These are phyloP conservation scores for Clupea harengus DNA, from an alignment of 2,113 vertebrate genomes.

Conservation along the genomic window DNA sequence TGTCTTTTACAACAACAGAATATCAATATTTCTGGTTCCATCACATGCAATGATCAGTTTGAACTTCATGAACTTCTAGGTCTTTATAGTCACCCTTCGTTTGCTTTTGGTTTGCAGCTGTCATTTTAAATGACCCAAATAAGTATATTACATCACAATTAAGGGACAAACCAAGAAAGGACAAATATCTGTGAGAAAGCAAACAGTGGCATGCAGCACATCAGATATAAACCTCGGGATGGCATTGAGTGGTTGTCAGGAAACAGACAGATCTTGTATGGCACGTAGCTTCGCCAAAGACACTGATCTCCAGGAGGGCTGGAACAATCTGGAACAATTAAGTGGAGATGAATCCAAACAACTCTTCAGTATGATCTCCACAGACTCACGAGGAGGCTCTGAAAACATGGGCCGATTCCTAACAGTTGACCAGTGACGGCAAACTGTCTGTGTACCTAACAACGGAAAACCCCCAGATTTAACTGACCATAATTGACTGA, in stretches of 20 bases:
- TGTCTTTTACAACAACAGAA: too few species aligned
- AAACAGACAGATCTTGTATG: neutral
- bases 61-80: neutral
- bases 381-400: neutral
- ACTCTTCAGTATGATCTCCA: neutral
- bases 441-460: neutral
- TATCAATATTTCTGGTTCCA: too few species aligned
- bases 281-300: neutral
- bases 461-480: neutral
- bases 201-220: neutral
- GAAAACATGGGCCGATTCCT: neutral
- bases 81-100: neutral
- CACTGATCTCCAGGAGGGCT: neutral
- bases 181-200: neutral
- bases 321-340: neutral
- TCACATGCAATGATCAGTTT: neutral
- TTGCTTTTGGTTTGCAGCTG: neutral
- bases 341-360: neutral
- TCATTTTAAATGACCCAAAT: neutral
- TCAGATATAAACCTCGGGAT: neutral
- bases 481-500: neutral
- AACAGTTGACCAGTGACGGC: neutral
- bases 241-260: neutral
- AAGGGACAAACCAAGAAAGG: neutral
- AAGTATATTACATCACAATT: neutral